phyloP scores from a whole-genome alignment of 92 coral and sea anemone genomes.

The Metridium senile region DNA sequence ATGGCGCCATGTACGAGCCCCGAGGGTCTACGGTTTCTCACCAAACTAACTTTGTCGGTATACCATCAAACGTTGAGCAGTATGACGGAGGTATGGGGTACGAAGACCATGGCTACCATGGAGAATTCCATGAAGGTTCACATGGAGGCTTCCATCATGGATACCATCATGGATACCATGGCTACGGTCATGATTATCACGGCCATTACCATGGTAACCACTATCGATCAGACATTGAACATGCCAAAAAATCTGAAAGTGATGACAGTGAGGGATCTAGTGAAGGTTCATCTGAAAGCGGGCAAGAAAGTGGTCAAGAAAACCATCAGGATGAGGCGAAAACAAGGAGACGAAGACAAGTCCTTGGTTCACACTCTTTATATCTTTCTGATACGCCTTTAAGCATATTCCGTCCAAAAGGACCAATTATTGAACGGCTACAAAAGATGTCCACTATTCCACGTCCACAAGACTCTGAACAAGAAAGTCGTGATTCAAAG shows the following conservation, averaged over 20 bases:
- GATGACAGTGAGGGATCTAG: slow-evolving; percentile 18
- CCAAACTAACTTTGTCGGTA: slow-evolving; percentile 77
- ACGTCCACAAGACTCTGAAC: slow-evolving; percentile 24
- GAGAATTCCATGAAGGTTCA: slow-evolving; percentile 35
- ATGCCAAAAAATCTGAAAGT: slow-evolving; percentile 8
- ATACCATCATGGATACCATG: slow-evolving; percentile 19
- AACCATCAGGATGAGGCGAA: slow-evolving; percentile 62
- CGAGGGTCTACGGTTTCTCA: slow-evolving; percentile 82
- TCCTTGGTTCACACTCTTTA: slow-evolving; percentile 72
- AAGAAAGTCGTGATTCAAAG: slow-evolving; percentile 44
- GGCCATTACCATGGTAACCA: slow-evolving; percentile 2
- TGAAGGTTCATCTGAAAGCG: slow-evolving; percentile 56
- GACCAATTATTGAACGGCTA: slow-evolving; percentile 61
- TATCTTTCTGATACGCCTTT: slow-evolving; percentile 69
- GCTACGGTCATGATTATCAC: slow-evolving; percentile 13
- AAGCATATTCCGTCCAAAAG: slow-evolving; percentile 50
- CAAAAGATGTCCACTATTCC: slow-evolving; percentile 78
- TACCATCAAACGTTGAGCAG: slow-evolving; percentile 83
- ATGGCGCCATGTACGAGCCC: slow-evolving; percentile 72
- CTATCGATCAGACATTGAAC: slow-evolving; percentile 71
- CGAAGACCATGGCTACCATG: slow-evolving; percentile 36
- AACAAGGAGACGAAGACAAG: slow-evolving; percentile 59
- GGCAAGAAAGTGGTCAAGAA: slow-evolving; percentile 40
- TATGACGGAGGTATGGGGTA: slow-evolving; percentile 45
- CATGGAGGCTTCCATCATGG: slow-evolving; percentile 19